Evolutionary conservation across 2,113 vertebrate species (phyloP).

Genomic region (Agelaius phoeniceus): DNA sequence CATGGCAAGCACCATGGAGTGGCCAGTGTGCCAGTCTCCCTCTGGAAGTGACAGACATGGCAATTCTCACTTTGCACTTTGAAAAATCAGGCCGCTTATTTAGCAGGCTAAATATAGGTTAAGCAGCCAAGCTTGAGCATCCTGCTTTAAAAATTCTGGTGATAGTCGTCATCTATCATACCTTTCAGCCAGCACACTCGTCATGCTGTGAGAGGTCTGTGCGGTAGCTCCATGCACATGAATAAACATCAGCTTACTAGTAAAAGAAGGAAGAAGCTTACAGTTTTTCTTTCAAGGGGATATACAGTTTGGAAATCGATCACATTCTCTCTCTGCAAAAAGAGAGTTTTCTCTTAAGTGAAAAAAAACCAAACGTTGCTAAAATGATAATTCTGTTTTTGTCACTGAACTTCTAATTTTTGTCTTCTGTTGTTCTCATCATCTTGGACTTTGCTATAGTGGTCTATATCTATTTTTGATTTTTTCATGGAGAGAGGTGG

Average conservation of each 20-base stretch:
- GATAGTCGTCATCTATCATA: constrained; percentile 44
- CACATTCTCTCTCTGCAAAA: not conserved
- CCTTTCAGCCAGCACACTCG: constrained; percentile 33
- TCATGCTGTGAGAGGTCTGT: constrained; percentile 58
- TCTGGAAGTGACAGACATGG: not conserved
- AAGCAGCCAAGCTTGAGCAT: constrained; percentile 54
- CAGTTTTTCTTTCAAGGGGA: constrained; percentile 12
- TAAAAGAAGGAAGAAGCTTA: not conserved
- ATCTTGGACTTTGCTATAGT: not conserved
- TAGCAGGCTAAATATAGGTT: constrained; percentile 65
- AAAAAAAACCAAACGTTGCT: not conserved
- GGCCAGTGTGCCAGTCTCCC: not conserved
- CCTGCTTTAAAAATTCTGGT: constrained; percentile 51
- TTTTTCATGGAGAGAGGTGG: not conserved
- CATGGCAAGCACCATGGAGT: not conserved
- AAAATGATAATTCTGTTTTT: not conserved
- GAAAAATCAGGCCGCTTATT: constrained; percentile 32
- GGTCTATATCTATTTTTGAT: not conserved
- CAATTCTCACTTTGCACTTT: not conserved
- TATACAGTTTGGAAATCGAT: constrained; percentile 31
- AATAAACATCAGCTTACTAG: constrained; percentile 47
- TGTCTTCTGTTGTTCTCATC: not conserved
- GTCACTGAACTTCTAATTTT: not conserved
- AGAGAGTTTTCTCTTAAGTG: not conserved
- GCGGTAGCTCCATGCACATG: constrained; percentile 25